Base-by-base conservation (phyloP, 2,113 vertebrate species). In the Kobus ellipsiprymnus region DNA sequence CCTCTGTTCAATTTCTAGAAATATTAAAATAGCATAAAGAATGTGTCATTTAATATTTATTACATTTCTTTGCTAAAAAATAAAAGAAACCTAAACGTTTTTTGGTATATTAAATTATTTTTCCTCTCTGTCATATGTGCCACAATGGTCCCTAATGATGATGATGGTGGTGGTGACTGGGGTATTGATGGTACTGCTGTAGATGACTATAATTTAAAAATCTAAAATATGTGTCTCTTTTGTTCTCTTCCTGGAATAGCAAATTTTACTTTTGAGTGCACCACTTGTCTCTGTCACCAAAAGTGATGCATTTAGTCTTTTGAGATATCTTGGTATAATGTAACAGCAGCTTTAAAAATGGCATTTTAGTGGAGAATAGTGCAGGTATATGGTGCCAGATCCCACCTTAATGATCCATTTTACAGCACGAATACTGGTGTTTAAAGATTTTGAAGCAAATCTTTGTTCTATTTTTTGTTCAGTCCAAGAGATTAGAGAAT, bases 321-420 rank as follows among this genome's bases (percentile, higher is more conserved):
- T 94, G 55, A 67, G 25, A 92, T 94, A 71, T 85, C 21, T 95
- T 95, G 85, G 85, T 64, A 88, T 77, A 54, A 92, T 88, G 82
- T 77, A 78, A 83, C n/a, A 81, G 67, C 74, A 97, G 36, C 88
- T 98, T 97, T 96, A 96, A 95, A 95, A 96, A 88, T 90, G 82
- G 10, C 30, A 78, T 88, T 77, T 95, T 57, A 90, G 52, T 67
- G 44, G 44, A 62, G 29, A 33, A 80, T 30, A 17, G 9, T n/a
- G 44, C 46, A 71, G 21, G 9, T 55, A n/a, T 25, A 12, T 2
- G 14, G 13, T 71, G 9, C 6, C 12, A 74, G 8, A n/a, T 86
- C 30, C 40, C 48, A 86, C 33, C 9, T 85, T 74, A 89, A 27
- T 29, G 25, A 48, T 40, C 29, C n/a, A 14, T 23, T 7, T 54